phyloP scores from a whole-genome alignment of 1,140 invertebrate genomes.

The Maconellicoccus hirsutus region DNA sequence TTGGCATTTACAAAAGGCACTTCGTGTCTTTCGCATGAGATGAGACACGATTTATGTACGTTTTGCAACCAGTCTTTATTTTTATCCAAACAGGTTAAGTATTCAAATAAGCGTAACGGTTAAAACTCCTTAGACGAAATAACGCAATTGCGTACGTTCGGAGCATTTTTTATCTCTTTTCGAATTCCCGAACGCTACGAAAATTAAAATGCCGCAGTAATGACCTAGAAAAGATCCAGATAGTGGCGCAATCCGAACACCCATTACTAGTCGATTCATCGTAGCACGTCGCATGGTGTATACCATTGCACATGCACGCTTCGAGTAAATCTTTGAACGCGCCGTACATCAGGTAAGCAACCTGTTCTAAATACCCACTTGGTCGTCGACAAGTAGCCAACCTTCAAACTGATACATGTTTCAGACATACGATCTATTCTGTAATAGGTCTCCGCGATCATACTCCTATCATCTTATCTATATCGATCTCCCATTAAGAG shows the following conservation, averaged over 20 bases:
- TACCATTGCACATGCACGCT: neutral
- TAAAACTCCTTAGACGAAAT: neutral
- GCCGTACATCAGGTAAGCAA: neutral
- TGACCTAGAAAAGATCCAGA: neutral
- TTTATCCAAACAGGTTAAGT: too few species aligned
- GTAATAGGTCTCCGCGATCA: neutral
- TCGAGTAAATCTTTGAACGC: neutral
- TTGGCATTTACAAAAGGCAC: neutral
- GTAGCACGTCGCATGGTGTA: neutral
- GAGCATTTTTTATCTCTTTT: neutral
- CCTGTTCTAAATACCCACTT: slow-evolving; percentile 18
- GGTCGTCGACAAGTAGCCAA: slow-evolving; percentile 11
- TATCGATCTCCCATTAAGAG: neutral
- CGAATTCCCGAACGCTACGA: neutral
- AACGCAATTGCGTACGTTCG: neutral
- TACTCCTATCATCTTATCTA: neutral
- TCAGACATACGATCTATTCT: neutral
- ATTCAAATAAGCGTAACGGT: neutral
- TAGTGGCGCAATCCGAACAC: neutral
- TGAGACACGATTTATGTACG: too few species aligned
- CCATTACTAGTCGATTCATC: neutral
- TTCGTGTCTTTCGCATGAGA: too few species aligned
- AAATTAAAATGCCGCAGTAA: neutral
- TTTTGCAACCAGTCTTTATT: too few species aligned
- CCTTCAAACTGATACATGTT: neutral